Conservation (phyloP, 1,140 invertebrate genomes). For the Pogonomyrmex californicus region DNA sequence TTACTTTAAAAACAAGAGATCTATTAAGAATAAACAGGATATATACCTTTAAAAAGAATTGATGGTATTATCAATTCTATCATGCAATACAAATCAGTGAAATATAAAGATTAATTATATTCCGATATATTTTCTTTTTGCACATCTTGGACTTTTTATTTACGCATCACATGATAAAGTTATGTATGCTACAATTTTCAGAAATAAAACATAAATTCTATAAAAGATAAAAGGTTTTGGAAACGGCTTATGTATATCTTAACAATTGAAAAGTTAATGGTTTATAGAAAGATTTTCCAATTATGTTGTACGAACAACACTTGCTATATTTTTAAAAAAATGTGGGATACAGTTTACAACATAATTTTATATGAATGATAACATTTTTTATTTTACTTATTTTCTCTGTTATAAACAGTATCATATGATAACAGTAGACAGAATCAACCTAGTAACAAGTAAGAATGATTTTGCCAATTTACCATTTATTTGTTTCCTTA, state of each 20-base stretch:
- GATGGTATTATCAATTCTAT: background rate
- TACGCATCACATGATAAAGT: background rate
- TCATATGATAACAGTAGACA: conserved; percentile 46
- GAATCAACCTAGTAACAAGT: conserved; percentile 57
- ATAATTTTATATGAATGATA: conserved; percentile 40
- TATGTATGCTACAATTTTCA: background rate
- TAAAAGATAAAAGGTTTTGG: background rate
- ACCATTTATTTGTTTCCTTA: conserved; percentile 49
- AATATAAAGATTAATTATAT: conserved; percentile 10
- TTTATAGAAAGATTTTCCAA: conserved; percentile 15
- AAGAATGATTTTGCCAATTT: conserved; percentile 54
- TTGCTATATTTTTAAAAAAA: background rate
- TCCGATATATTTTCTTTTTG: background rate
- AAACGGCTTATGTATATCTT: background rate
- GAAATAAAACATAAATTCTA: conserved; percentile 20
- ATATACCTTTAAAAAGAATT: conserved; percentile 75
- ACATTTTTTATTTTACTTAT: conserved; percentile 58
- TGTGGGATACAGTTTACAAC: background rate
- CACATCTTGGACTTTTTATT: background rate
- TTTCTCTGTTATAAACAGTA: conserved; percentile 56
- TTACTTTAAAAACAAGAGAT: conserved; percentile 79
- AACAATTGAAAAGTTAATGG: background rate
- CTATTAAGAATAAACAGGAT: conserved; percentile 78
- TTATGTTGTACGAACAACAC: background rate
- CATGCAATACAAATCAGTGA: conserved; percentile 1